A percentile compares a stretch with the other conserved stretches of the same genome.
Evolutionary conservation across 2,113 vertebrate genomes (phyloP).

Genomic region (Eolophus roseicapilla): DNA sequence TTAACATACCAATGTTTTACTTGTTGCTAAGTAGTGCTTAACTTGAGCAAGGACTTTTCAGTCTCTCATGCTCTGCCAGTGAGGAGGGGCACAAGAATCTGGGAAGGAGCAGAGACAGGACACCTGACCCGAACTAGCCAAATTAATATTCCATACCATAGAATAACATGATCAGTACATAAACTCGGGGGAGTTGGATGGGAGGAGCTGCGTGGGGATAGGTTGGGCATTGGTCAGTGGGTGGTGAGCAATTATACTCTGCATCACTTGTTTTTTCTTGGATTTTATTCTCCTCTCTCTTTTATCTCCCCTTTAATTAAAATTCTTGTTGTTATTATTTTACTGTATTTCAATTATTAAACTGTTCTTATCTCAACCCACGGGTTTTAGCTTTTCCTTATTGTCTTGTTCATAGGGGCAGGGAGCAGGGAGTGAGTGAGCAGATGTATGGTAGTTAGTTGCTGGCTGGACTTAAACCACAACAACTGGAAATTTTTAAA

Average conservation of each 20-base stretch:
- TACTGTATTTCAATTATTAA: neutral
- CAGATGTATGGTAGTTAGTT: neutral
- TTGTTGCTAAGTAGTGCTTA: neutral
- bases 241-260: neutral
- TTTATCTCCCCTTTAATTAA: neutral
- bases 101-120: neutral
- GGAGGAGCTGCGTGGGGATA: neutral
- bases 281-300: neutral
- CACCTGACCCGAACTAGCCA: neutral
- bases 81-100: neutral
- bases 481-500: neutral
- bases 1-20: fast-evolving
- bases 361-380: neutral
- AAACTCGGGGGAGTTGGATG: neutral
- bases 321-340: neutral
- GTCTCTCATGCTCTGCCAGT: neutral
- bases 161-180: neutral
- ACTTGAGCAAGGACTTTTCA: neutral
- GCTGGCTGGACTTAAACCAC: neutral
- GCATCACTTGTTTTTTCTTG: neutral
- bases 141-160: neutral
- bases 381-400: neutral
- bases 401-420: neutral
- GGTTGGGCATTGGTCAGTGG: neutral
- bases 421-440: neutral